Evolutionary conservation across 2,888 invertebrate genomes (phyloP).

Genomic region (Volucella bombylans): DNA sequence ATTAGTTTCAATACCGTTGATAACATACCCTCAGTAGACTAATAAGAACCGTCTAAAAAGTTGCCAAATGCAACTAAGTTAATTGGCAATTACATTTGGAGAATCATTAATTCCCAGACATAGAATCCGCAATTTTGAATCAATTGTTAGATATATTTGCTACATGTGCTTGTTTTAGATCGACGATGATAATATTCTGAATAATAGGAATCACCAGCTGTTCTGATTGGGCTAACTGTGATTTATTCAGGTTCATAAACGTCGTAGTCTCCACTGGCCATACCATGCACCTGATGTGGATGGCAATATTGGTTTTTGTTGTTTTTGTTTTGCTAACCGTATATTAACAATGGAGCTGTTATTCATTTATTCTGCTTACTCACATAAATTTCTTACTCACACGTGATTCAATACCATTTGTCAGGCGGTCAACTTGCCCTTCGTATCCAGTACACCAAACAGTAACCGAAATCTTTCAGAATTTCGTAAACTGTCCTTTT

Average conservation of each 20-base stretch:
- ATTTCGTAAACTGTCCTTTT: conserved; percentile 17
- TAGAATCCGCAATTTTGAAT: too few relatives aligned
- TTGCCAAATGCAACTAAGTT: too few relatives aligned
- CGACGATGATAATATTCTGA: background rate
- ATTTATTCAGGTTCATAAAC: conserved; percentile 5
- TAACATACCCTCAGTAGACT: too few relatives aligned
- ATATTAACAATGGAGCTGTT: conserved; percentile 6
- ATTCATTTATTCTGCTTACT: conserved; percentile 15
- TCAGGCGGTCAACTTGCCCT: conserved; percentile 35
- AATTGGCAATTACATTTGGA: too few relatives aligned
- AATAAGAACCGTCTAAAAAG: too few relatives aligned
- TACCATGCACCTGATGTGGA: background rate
- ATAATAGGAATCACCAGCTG: conserved; percentile 24
- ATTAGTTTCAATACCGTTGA: too few relatives aligned
- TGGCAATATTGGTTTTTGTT: background rate
- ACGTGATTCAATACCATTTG: conserved; percentile 36
- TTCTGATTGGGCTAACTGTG: background rate
- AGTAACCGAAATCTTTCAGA: conserved; percentile 34
- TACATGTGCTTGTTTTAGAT: too few relatives aligned
- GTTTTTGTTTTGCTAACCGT: background rate
- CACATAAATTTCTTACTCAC: background rate
- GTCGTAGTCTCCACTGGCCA: background rate
- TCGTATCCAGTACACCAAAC: background rate
- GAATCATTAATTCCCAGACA: too few relatives aligned
- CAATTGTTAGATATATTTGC: too few relatives aligned